A percentile compares a stretch with the other conserved stretches of the same genome.
Evolutionary conservation across 2,888 invertebrate species (phyloP).

Genomic region (Lycia hirtaria): DNA sequence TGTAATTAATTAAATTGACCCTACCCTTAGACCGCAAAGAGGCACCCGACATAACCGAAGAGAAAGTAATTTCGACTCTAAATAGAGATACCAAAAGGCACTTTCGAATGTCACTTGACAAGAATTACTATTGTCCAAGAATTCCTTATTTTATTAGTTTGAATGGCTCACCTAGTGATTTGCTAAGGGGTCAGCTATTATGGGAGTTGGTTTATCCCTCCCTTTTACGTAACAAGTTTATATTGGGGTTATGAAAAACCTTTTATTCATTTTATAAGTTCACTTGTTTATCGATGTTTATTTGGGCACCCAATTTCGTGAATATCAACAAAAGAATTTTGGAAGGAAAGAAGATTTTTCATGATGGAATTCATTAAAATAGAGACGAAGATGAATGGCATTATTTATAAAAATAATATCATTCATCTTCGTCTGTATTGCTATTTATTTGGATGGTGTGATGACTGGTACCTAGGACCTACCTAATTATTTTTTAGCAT

Average conservation of each 20-base stretch:
- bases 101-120: conserved; percentile 45
- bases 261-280: conserved; percentile 30
- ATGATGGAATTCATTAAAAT: too few relatives aligned
- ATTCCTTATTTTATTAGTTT: conserved; percentile 69
- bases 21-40: conserved; percentile 63
- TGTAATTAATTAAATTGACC: conserved; percentile 79
- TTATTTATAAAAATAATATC: too few relatives aligned
- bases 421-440: too few relatives aligned
- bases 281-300: conserved; percentile 19
- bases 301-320: conserved; percentile 12
- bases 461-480: too few relatives aligned
- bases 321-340: background rate
- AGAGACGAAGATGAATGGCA: background rate
- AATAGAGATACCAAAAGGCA: conserved; percentile 47
- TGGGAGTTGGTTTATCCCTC: conserved; percentile 61
- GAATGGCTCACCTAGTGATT: conserved; percentile 66
- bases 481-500: background rate
- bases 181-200: conserved; percentile 64
- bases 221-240: conserved; percentile 56
- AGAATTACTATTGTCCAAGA: conserved; percentile 61
- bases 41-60: conserved; percentile 47
- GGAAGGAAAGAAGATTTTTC: too few relatives aligned
- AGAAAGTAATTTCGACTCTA: conserved; percentile 59
- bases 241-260: conserved; percentile 52
- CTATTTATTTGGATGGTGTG: too few relatives aligned